Conservation (phyloP, 1,140 invertebrate species). For the Aleiodes sp. region DNA sequence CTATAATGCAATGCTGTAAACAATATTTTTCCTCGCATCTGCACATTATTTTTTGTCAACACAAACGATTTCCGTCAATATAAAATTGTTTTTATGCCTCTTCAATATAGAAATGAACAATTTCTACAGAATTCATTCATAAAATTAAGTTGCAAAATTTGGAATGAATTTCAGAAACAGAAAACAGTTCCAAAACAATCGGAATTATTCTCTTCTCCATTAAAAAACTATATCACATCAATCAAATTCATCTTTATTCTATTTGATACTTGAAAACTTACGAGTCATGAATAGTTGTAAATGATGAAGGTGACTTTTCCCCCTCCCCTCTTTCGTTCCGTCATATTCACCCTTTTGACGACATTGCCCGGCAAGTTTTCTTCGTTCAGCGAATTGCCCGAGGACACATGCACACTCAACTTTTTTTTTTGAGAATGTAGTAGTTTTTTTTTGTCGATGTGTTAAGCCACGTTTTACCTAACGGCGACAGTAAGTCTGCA, state of each 20-base stretch:
- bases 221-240: no score
- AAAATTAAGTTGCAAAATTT: no score
- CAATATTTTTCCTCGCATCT: background rate
- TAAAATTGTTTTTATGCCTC: background rate
- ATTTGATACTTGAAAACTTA: no score
- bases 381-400: slow-evolving; percentile 5
- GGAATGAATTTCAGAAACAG: no score
- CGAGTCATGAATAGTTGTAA: background rate
- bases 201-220: no score
- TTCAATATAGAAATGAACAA: background rate
- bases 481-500: slow-evolving; percentile 17
- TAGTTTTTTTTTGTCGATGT: background rate
- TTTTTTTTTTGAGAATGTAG: background rate
- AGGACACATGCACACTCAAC: background rate
- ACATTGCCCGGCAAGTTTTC: background rate
- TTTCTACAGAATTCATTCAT: no score
- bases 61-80: background rate
- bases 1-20: no score
- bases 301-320: background rate
- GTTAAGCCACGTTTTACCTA: slow-evolving; percentile 5
- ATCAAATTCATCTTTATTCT: no score
- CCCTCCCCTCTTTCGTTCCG: background rate
- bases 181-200: no score
- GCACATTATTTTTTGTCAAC: background rate
- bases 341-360: background rate